A percentile compares a stretch with the other conserved stretches of the same genome.
Conservation (phyloP, 2,888 invertebrate genomes). For the Nomada goodeniana region DNA sequence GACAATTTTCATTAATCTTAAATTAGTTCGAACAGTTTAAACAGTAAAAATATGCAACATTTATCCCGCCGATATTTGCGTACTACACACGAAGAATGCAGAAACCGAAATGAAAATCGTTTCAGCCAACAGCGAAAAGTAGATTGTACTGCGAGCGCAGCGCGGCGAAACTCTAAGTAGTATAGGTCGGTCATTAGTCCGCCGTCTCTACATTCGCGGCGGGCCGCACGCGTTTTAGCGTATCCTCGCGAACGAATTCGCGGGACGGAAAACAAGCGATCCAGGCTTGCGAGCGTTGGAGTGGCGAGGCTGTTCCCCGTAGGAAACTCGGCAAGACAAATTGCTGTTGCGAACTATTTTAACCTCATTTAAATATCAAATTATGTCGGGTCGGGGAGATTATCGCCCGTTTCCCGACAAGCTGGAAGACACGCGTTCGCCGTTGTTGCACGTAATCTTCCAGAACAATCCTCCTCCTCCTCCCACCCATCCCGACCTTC, state of each 20-base stretch:
- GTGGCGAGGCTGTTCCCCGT: conserved; percentile 46
- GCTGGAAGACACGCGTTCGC: conserved; percentile 43
- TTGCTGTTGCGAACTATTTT: conserved; percentile 81
- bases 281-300: background rate
- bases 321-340: conserved; percentile 78
- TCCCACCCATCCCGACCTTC: background rate
- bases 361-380: conserved; percentile 81
- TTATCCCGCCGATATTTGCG: no score
- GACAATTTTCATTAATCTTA: background rate
- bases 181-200: background rate
- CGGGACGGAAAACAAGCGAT: conserved; percentile 33
- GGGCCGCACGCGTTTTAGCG: conserved; percentile 31
- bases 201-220: conserved; percentile 5
- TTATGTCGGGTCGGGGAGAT: conserved; percentile 69
- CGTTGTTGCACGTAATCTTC: conserved; percentile 46
- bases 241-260: conserved; percentile 38
- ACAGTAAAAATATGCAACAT: no score
- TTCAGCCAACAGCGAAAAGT: no score
- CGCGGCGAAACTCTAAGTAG: conserved; percentile 7
- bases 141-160: background rate
- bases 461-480: conserved; percentile 5
- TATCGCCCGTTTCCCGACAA: conserved; percentile 52
- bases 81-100: no score
- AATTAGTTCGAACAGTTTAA: background rate
- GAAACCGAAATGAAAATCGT: no score